These are phyloP conservation scores for Aplodontia rufa DNA, from an alignment of 2,113 vertebrate genomes.

Conservation along the genomic window DNA sequence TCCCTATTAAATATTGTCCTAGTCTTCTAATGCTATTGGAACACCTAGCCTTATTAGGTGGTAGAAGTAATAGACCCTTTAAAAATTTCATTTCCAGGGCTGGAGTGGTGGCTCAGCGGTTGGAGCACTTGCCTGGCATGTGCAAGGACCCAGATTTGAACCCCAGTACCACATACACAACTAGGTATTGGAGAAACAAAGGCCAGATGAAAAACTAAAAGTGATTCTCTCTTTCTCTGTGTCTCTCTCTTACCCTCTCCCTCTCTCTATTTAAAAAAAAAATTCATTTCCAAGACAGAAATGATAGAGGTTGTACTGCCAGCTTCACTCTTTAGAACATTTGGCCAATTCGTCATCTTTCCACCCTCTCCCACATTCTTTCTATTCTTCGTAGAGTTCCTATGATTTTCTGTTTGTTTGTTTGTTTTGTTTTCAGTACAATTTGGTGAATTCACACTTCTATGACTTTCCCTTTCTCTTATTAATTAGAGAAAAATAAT, in stretches of 20 bases:
- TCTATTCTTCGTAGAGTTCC: neutral
- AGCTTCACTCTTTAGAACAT: neutral
- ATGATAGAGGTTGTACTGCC: neutral
- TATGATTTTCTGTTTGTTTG: too few species aligned
- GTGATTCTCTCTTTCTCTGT: too few species aligned
- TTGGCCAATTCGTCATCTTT: conserved; percentile 13
- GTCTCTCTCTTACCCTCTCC: too few species aligned
- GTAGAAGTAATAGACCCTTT: neutral
- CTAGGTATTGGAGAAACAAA: too few species aligned
- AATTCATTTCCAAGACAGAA: neutral
- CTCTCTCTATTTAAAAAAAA: too few species aligned
- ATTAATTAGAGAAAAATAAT: conserved; percentile 40
- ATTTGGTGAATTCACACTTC: neutral
- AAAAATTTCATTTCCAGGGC: conserved; percentile 19
- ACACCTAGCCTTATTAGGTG: neutral
- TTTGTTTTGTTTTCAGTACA: neutral
- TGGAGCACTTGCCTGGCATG: too few species aligned
- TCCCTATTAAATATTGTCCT: conserved; percentile 1
- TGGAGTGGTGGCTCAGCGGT: too few species aligned
- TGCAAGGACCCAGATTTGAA: too few species aligned
- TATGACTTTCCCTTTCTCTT: neutral
- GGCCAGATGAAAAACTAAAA: too few species aligned
- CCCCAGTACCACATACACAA: too few species aligned
- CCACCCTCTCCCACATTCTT: neutral
- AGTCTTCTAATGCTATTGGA: neutral